Evolutionary conservation across 2,888 invertebrate genomes (phyloP).

Genomic region (Meganola albula): DNA sequence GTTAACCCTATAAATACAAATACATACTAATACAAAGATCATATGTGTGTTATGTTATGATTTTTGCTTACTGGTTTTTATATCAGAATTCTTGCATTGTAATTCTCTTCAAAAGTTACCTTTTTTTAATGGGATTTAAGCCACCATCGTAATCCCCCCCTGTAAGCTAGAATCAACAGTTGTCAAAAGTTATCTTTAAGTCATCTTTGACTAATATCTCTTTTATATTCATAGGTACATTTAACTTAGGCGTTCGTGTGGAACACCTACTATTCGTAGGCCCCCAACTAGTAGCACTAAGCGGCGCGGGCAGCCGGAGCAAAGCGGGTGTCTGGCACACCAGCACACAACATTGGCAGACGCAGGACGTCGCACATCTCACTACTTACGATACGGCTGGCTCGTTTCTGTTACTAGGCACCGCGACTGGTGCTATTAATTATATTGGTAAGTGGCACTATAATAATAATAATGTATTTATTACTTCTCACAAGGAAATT

Average conservation of each 20-base stretch:
- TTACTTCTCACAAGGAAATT: too few species aligned
- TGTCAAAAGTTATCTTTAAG: too few species aligned
- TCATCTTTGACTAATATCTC: too few species aligned
- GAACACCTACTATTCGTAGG: constrained; percentile 99
- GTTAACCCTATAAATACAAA: too few species aligned
- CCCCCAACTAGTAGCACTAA: constrained; percentile 97
- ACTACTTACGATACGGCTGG: constrained; percentile 98
- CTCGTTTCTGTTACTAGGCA: constrained; percentile 95
- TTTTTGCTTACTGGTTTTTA: too few species aligned
- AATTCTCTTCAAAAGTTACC: too few species aligned
- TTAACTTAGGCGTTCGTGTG: constrained; percentile 93
- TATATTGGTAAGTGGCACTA: constrained; percentile 86
- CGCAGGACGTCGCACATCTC: constrained; percentile 96
- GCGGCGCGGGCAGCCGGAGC: constrained; percentile 72
- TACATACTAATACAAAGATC: too few species aligned
- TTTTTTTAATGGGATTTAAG: too few species aligned
- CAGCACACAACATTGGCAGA: constrained; percentile 99
- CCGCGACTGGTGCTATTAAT: constrained; percentile 97
- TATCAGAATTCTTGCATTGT: too few species aligned
- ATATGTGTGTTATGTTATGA: too few species aligned
- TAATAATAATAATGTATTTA: neutral
- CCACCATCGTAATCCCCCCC: too few species aligned
- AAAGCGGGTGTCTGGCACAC: constrained; percentile 99
- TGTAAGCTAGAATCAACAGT: too few species aligned
- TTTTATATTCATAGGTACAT: constrained; percentile 86